Evolutionary conservation across 2,113 vertebrate genomes (phyloP).

Genomic region (Apteryx mantelli): DNA sequence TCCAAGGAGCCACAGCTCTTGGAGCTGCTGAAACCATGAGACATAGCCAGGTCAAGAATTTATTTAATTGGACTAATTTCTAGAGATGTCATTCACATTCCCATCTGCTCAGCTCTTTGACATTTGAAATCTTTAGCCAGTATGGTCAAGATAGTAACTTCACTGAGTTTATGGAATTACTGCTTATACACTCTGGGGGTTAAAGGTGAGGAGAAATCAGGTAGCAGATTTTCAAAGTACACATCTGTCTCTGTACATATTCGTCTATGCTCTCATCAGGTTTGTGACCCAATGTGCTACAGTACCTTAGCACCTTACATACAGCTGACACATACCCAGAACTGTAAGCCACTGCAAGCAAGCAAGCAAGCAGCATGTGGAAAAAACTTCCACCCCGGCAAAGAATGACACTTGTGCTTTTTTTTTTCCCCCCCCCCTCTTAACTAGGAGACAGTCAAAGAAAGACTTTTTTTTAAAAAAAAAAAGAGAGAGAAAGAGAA

Average conservation of each 20-base stretch:
- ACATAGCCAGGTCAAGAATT: constrained; percentile 48
- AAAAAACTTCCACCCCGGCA: constrained; percentile 23
- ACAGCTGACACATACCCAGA: rapidly evolving
- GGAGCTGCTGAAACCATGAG: constrained; percentile 39
- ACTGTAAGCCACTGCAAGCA: not conserved
- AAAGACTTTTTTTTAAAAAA: not conserved
- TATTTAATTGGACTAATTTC: not conserved
- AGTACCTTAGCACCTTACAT: not conserved
- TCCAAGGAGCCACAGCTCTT: constrained; percentile 37
- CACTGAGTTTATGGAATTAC: not conserved
- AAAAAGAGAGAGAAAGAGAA: not conserved
- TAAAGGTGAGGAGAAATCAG: not conserved
- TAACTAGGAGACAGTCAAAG: not conserved
- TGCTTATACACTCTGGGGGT: not conserved
- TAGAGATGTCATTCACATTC: not conserved
- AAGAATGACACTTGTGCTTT: constrained; percentile 5
- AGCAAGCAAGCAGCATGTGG: not conserved
- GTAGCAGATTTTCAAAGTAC: not conserved
- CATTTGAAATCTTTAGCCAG: not conserved
- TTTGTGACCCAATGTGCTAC: not conserved
- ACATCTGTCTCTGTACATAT: not conserved
- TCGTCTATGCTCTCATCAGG: not conserved
- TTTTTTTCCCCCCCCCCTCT: not conserved
- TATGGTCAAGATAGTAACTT: not conserved
- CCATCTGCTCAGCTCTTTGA: not conserved